Conservation (phyloP, 2,888 invertebrate genomes). For the Hydriomena furcata region DNA sequence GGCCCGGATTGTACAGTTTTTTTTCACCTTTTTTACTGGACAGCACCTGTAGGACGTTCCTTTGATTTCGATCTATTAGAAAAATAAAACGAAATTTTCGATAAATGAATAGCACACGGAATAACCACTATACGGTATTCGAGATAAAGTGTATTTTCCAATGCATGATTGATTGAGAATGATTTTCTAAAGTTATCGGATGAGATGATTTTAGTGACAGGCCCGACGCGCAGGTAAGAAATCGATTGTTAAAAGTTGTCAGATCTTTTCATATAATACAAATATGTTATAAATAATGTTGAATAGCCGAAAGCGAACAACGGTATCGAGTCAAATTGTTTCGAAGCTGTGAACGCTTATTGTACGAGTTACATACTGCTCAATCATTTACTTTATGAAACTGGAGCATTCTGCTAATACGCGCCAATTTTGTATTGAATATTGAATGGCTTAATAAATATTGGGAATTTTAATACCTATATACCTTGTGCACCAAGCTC, state of each 20-base stretch:
- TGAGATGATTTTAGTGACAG: constrained; percentile 66
- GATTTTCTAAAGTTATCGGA: constrained; percentile 53
- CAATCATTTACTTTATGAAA: no score
- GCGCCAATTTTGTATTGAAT: no score
- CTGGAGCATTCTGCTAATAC: no score
- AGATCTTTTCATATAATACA: constrained; percentile 50
- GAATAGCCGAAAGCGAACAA: constrained; percentile 41
- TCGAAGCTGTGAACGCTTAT: constrained; percentile 11
- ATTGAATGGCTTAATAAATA: no score
- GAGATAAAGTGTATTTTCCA: constrained; percentile 17
- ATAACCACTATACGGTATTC: not conserved
- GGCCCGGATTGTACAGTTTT: constrained; percentile 57
- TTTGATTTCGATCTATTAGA: constrained; percentile 65
- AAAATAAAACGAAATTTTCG: constrained; percentile 25
- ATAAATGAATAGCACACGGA: not conserved
- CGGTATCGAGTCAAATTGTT: constrained; percentile 49
- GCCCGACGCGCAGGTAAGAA: constrained; percentile 69
- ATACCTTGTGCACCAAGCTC: no score
- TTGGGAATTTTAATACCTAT: no score
- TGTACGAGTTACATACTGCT: no score
- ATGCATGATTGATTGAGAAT: constrained; percentile 13
- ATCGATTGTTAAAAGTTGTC: constrained; percentile 68
- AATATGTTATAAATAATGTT: constrained; percentile 49
- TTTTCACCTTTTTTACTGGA: constrained; percentile 47
- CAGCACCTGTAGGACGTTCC: constrained; percentile 69